Conservation (phyloP, 1,140 invertebrate species). For the Marisa cornuarietis region DNA sequence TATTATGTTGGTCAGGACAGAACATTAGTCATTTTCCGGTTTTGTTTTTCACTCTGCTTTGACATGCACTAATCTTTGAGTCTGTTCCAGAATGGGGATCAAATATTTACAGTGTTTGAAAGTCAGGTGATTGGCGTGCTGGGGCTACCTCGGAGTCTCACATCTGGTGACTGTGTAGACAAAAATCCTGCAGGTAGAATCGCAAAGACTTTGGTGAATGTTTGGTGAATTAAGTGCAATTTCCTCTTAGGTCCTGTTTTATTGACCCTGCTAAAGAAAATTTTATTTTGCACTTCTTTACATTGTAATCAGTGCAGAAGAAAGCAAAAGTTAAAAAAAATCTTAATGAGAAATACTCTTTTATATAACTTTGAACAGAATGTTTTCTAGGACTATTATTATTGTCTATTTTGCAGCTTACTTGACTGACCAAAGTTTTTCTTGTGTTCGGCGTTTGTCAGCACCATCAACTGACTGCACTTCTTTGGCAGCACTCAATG, state of each 20-base stretch:
- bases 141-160: slow-evolving; percentile 34
- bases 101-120: slow-evolving; percentile 46
- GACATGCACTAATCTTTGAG: no score
- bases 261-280: background rate
- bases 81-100: slow-evolving; percentile 46
- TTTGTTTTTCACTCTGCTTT: no score
- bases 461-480: slow-evolving; percentile 28
- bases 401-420: slow-evolving; percentile 36
- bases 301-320: background rate
- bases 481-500: slow-evolving; percentile 23
- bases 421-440: slow-evolving; percentile 29
- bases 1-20: no score
- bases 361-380: no score
- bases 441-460: slow-evolving; percentile 35
- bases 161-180: slow-evolving; percentile 27
- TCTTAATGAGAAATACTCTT: no score
- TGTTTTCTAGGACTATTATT: background rate
- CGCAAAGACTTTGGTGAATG: background rate
- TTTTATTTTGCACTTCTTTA: background rate
- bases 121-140: slow-evolving; percentile 34
- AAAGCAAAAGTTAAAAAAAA: background rate
- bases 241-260: background rate
- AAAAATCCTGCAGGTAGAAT: background rate
- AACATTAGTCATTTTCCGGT: no score
- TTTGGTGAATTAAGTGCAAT: background rate